Base-by-base conservation (phyloP, 2,113 vertebrate species). In the Phrynosoma blainvillii region DNA sequence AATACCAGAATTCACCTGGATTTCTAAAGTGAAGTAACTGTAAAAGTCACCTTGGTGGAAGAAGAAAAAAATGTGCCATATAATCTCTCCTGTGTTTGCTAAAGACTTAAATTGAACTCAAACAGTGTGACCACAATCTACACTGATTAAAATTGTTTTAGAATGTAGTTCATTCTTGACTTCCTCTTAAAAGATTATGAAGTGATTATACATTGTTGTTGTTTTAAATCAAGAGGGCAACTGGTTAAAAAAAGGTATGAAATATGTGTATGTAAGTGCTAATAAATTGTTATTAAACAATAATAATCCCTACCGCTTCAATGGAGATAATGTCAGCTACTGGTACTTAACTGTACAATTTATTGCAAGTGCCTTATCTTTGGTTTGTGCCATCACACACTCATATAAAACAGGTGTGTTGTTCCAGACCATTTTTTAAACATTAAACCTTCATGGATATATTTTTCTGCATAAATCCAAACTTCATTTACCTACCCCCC, bases 81-180 rank as follows among this genome's bases (percentile, higher is more conserved):
- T 27, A 62, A 80, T 87, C 25, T 73, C 20, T 62, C 32, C 56
- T 84, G 68, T 59, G 85, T 92, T 90, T 91, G 86, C 91, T n/a
- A 0, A 89, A 90, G 90, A 89, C 81, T 95, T 93, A 94, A 92
- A 95, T 93, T 94, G 91, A 93, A 95, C 91, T 93, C 90, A 92
- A 91, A 94, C 89, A 32, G 73, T 92, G 82, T 92, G 89, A 78
- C 87, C 0, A 27, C 93, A 94, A 94, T 95, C 94, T 88, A 79
- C 65, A 1, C 88, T 92, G 95, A 95, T 96, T 94, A 95, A 93
- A 93, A 85, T 10, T 36, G 93, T 92, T 92, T 96, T 95, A 94
- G 91, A 93, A 93, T 94, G 91, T 90, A 94, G 93, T 94, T 95
- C 94, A 95, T 92, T 94, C 94, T 87, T 89, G 87, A 90, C 91